These are phyloP conservation scores for Polyploca ridens DNA, from an alignment of 2,888 invertebrate genomes.

Conservation along the genomic window DNA sequence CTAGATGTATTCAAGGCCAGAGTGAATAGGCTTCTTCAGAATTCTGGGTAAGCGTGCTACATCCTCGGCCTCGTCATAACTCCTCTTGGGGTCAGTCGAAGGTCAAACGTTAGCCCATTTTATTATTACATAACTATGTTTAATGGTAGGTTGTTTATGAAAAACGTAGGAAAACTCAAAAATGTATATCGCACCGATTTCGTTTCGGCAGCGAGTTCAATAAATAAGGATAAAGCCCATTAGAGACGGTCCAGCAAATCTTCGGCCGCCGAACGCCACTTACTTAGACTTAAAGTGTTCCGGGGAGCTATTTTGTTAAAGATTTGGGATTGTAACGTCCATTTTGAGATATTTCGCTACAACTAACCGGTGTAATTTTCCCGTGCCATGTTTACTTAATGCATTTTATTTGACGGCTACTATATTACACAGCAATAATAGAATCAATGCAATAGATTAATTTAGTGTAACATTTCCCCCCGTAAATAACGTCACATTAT, in stretches of 20 bases:
- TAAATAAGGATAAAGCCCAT: slow-evolving; percentile 84
- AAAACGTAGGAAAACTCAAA: slow-evolving; percentile 42
- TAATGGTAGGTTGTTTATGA: slow-evolving; percentile 15
- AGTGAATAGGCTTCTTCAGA: no score
- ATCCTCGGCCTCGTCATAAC: no score
- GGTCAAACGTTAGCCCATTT: no score
- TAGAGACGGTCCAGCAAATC: slow-evolving; percentile 84
- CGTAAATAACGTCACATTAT: no score
- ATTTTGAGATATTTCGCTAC: slow-evolving; percentile 66
- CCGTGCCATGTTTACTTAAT: slow-evolving; percentile 10
- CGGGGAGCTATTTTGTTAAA: slow-evolving; percentile 76
- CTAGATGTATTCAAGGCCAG: no score
- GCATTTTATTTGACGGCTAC: background rate
- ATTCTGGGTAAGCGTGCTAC: no score
- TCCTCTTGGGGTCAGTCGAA: no score
- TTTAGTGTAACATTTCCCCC: no score
- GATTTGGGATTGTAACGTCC: slow-evolving; percentile 78
- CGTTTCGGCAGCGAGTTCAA: slow-evolving; percentile 68
- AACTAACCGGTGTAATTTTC: slow-evolving; percentile 16
- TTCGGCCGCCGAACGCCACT: slow-evolving; percentile 82
- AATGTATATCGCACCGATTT: slow-evolving; percentile 65
- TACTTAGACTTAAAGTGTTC: slow-evolving; percentile 84
- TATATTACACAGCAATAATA: no score
- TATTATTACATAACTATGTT: no score
- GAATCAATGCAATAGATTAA: no score